These are phyloP conservation scores for Eremobia ochroleuca DNA, from an alignment of 2,888 invertebrate species.

Conservation along the genomic window DNA sequence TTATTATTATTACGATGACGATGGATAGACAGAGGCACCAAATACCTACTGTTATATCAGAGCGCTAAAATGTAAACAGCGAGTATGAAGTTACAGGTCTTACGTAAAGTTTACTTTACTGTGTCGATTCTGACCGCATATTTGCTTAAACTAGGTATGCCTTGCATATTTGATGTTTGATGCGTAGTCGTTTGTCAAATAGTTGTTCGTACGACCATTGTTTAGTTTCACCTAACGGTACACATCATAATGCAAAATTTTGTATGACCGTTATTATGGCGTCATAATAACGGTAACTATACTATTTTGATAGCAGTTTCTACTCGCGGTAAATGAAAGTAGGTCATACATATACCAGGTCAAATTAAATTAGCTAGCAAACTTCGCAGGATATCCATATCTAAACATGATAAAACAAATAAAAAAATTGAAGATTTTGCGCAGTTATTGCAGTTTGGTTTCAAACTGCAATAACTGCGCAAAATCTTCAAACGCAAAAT, in stretches of 20 bases:
- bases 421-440: too few species aligned
- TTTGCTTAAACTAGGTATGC: not conserved
- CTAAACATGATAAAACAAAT: not conserved
- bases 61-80: not conserved
- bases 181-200: not conserved
- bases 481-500: too few species aligned
- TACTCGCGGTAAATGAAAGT: not conserved
- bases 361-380: not conserved
- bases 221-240: constrained; percentile 21
- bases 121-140: not conserved
- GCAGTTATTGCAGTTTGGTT: too few species aligned
- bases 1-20: not conserved
- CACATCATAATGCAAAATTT: not conserved
- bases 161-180: constrained; percentile 3
- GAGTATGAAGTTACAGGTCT: not conserved
- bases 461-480: too few species aligned
- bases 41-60: not conserved
- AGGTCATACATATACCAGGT: not conserved
- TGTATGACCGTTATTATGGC: not conserved
- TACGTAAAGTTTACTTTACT: not conserved
- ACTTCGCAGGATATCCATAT: not conserved
- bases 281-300: constrained; percentile 17
- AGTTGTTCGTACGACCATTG: not conserved
- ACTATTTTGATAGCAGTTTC: not conserved
- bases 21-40: constrained; percentile 5